Conservation (phyloP, 2,113 vertebrate species). For the Gymnogyps californianus region DNA sequence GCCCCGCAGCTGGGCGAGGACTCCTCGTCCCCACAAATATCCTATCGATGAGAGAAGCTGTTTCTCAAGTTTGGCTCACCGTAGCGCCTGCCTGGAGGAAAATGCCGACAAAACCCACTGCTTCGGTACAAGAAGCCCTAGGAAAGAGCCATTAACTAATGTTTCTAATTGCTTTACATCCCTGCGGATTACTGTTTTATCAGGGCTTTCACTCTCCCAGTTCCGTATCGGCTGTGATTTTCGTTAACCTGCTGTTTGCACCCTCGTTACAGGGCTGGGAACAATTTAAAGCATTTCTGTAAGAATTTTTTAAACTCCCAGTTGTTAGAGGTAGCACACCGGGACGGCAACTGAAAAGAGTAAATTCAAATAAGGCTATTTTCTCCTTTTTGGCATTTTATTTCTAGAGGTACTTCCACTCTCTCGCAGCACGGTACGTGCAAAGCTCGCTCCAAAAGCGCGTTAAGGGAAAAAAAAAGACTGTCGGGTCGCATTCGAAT, state of each 20-base stretch:
- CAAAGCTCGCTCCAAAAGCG: not conserved
- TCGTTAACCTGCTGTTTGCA: not conserved
- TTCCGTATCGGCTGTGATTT: not conserved
- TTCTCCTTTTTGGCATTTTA: not conserved
- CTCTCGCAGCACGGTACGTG: fast-evolving
- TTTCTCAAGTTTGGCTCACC: not conserved
- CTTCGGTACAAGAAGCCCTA: not conserved
- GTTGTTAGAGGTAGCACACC: not conserved
- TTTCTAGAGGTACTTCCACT: not conserved
- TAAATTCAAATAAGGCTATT: not conserved
- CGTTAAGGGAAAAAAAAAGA: fast-evolving
- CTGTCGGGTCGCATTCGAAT: not conserved
- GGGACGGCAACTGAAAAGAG: not conserved
- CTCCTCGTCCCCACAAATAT: not conserved
- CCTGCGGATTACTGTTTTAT: not conserved
- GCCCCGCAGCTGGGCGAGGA: not conserved
- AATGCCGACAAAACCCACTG: fast-evolving
- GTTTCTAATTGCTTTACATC: not conserved
- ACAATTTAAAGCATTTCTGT: not conserved
- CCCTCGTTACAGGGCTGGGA: not conserved
- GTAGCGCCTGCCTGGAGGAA: not conserved
- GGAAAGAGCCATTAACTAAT: not conserved
- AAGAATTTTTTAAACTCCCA: not conserved
- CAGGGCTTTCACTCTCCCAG: not conserved
- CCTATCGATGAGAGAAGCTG: not conserved